Percentiles rank a stretch among this genome's conserved stretches.
phyloP scores from a whole-genome alignment of 2,797 vertebrate genomes.

The Tiaroga cobitis region DNA sequence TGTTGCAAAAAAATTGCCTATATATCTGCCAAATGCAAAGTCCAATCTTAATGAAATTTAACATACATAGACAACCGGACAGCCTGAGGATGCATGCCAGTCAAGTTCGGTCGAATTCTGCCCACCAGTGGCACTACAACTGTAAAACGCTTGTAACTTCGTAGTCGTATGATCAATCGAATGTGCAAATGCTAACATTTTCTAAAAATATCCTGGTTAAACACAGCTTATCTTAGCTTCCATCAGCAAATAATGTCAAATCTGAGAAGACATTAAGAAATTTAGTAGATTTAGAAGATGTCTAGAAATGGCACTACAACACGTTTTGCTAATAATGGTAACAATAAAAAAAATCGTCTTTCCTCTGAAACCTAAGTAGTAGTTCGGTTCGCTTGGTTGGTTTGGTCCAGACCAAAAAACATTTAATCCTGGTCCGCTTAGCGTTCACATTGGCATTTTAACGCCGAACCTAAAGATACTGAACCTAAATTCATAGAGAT shows the following conservation, averaged over 20 bases:
- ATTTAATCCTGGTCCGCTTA: no score
- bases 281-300: background rate
- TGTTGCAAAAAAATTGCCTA: no score
- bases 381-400: no score
- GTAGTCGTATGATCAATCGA: background rate
- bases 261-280: background rate
- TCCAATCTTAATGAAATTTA: background rate
- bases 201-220: background rate
- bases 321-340: background rate
- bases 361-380: background rate
- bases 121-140: background rate
- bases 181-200: background rate
- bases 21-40: background rate
- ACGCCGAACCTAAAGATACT: no score
- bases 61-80: background rate
- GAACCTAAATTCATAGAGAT: no score
- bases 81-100: background rate
- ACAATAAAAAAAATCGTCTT: background rate
- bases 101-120: background rate
- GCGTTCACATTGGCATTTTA: no score
- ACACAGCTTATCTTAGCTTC: background rate
- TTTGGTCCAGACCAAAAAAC: no score
- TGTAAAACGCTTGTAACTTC: no score
- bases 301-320: background rate
- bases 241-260: background rate